These are phyloP conservation scores for Epinephelus malabaricus DNA, from an alignment of 2,797 vertebrate species.

Conservation along the genomic window DNA sequence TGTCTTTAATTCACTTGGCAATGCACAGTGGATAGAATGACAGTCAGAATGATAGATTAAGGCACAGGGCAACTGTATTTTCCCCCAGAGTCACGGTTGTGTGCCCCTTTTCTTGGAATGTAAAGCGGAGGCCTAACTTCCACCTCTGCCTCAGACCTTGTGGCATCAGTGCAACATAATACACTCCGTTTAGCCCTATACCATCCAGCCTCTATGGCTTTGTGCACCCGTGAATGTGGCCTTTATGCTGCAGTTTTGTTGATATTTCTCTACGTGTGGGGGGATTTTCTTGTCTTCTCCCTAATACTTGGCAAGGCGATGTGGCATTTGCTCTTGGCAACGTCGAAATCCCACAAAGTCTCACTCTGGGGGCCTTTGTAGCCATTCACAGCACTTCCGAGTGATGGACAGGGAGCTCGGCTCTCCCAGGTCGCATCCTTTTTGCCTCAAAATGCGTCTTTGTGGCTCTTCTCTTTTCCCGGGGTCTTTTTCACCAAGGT, in stretches of 20 bases:
- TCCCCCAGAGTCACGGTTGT: constrained; percentile 66
- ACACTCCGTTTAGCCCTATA: constrained; percentile 63
- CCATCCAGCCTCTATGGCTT: constrained; percentile 70
- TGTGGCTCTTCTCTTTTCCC: constrained; percentile 57
- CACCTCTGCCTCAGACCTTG: constrained; percentile 66
- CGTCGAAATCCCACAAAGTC: constrained; percentile 77
- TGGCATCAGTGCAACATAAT: constrained; percentile 72
- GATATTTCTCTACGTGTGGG: constrained; percentile 78
- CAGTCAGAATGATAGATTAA: constrained; percentile 78
- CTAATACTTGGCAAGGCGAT: constrained; percentile 78
- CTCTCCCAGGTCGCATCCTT: constrained; percentile 72
- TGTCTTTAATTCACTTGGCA: constrained; percentile 80
- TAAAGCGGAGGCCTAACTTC: constrained; percentile 73
- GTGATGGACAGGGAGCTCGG: constrained; percentile 79
- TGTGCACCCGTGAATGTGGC: constrained; percentile 80
- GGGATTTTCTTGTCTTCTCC: constrained; percentile 78
- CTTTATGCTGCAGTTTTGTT: constrained; percentile 83
- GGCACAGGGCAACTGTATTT: constrained; percentile 75
- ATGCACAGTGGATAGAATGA: constrained; percentile 76
- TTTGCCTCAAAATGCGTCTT: constrained; percentile 71
- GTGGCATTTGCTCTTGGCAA: constrained; percentile 81
- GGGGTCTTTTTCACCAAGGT: constrained; percentile 64
- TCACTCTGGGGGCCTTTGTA: constrained; percentile 78
- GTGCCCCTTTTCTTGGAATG: constrained; percentile 71
- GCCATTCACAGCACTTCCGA: constrained; percentile 70